Evolutionary conservation across 2,113 vertebrate species (phyloP).

Genomic region (Macquaria australasica): DNA sequence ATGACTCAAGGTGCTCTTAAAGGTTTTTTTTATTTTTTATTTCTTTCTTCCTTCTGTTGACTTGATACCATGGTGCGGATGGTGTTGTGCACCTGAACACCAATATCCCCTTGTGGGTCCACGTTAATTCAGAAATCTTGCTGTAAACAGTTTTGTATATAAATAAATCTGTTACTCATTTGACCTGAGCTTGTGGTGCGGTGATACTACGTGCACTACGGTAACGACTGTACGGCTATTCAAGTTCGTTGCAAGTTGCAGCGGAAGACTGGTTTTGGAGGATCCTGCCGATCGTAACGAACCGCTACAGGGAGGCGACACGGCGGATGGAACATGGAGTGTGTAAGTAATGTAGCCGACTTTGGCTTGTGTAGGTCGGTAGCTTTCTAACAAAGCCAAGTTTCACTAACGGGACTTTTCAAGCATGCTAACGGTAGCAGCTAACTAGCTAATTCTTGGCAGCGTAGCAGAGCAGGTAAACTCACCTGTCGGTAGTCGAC

Average conservation of each 20-base stretch:
- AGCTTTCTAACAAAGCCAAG: neutral
- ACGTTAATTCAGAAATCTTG: conserved; percentile 81
- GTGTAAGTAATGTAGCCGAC: conserved; percentile 72
- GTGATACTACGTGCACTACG: conserved; percentile 29
- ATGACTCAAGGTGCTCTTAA: conserved; percentile 80
- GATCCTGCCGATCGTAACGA: neutral
- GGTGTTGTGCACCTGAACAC: conserved; percentile 69
- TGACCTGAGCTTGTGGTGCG: conserved; percentile 23
- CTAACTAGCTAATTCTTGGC: conserved; percentile 26
- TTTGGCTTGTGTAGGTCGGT: rapidly evolving
- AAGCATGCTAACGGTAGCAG: conserved; percentile 44
- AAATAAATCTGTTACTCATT: conserved; percentile 85
- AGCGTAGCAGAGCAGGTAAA: neutral
- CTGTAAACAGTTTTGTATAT: conserved; percentile 88
- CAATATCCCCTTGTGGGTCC: conserved; percentile 59
- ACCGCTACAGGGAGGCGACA: conserved; percentile 14
- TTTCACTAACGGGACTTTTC: neutral
- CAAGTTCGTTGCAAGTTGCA: neutral
- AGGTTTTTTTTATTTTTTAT: conserved; percentile 47
- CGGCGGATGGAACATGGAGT: conserved; percentile 77
- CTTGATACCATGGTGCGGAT: conserved; percentile 70
- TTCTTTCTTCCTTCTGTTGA: conserved; percentile 61
- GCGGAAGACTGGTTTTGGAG: conserved; percentile 36
- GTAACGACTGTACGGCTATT: conserved; percentile 13
- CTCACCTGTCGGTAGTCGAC: neutral